Conservation (phyloP, 2,888 invertebrate genomes). For the Lochmaea capreae region DNA sequence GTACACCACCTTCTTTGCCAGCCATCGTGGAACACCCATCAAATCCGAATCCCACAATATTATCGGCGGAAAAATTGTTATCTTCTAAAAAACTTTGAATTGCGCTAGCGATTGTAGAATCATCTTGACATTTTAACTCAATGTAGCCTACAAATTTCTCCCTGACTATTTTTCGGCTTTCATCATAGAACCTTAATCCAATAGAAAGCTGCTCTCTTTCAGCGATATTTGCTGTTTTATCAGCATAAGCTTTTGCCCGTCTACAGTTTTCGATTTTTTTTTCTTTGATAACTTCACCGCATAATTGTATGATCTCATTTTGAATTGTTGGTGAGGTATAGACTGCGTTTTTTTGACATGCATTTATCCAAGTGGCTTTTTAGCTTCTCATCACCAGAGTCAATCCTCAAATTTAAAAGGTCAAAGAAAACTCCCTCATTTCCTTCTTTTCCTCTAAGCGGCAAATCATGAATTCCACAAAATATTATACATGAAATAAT, state of each 20-base stretch:
- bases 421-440: conserved; percentile 27
- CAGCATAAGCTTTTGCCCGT: conserved; percentile 39
- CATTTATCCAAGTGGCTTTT: conserved; percentile 32
- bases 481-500: conserved; percentile 39
- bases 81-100: too few relatives aligned
- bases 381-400: conserved; percentile 27
- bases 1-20: conserved; percentile 29
- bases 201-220: conserved; percentile 45
- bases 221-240: conserved; percentile 52
- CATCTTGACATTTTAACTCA: conserved; percentile 33
- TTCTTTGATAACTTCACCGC: conserved; percentile 41
- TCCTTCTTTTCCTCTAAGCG: conserved; percentile 37
- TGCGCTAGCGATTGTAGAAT: conserved; percentile 24
- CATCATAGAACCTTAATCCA: too few relatives aligned
- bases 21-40: conserved; percentile 28
- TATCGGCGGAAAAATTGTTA: too few relatives aligned
- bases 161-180: conserved; percentile 26
- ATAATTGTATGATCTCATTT: conserved; percentile 48
- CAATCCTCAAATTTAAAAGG: conserved; percentile 34
- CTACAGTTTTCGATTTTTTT: too few relatives aligned
- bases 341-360: conserved; percentile 31
- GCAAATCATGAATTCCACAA: conserved; percentile 36
- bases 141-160: conserved; percentile 42
- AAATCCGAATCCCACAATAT: conserved; percentile 23
- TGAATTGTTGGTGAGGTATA: conserved; percentile 38